Percentiles rank a stretch among this genome's conserved stretches.
phyloP scores from a whole-genome alignment of 2,797 vertebrate genomes.

The Octomys mimax region DNA sequence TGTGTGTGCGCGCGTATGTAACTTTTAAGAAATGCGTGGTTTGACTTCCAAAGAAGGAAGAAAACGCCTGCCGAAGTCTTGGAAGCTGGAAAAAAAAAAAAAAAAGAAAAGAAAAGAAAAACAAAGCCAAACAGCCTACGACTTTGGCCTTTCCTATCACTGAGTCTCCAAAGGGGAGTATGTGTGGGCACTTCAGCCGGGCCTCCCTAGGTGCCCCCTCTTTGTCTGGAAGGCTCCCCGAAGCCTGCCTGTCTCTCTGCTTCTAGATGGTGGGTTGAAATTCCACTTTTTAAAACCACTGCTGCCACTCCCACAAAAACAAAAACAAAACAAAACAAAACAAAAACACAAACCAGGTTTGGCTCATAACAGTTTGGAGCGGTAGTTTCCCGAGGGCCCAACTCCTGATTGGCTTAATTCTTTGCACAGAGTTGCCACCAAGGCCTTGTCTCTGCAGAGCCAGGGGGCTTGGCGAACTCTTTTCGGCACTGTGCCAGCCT shows the following conservation, averaged over 20 bases:
- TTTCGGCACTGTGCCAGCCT: constrained; percentile 64
- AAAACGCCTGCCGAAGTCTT: not conserved
- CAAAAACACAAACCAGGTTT: not conserved
- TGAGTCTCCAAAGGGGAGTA: not conserved
- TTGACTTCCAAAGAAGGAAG: constrained; percentile 75
- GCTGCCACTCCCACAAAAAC: not conserved
- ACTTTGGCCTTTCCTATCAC: not conserved
- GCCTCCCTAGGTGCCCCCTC: not conserved
- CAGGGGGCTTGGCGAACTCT: not conserved
- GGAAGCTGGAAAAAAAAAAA: constrained; percentile 13
- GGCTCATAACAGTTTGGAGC: not conserved
- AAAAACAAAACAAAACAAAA: not conserved
- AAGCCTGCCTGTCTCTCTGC: not conserved
- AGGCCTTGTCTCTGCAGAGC: not conserved
- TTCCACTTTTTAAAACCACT: not conserved
- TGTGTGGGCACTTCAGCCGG: accelerated
- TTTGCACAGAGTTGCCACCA: accelerated
- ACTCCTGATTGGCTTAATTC: not conserved
- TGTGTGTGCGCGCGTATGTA: not conserved
- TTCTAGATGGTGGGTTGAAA: not conserved
- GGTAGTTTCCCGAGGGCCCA: not conserved
- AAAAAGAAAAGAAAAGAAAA: not conserved
- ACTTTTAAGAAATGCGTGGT: constrained; percentile 46
- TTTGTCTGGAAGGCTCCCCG: not conserved
- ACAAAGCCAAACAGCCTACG: not conserved